Base-by-base conservation (phyloP, 2,888 invertebrate genomes). In the Athalia circularis region DNA sequence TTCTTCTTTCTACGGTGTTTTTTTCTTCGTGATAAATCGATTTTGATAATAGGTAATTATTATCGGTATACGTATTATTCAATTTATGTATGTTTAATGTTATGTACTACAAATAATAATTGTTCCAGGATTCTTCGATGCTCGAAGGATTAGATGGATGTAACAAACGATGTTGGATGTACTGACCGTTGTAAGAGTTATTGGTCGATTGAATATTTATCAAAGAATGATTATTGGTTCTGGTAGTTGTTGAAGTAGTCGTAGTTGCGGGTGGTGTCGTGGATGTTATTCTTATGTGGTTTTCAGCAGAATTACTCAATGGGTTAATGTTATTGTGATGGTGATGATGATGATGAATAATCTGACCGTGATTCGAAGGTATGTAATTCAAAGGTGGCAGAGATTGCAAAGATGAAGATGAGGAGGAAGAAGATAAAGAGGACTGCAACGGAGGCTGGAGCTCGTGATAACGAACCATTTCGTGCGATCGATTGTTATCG, bases 331-430 rank as follows among this genome's bases (percentile, higher is more conserved):
- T 29, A 29, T 29, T 29, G 29, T 29, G 29, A 29, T 29, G 29
- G 29, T 29, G 29, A 62, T 65, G 65, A 4, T 80, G 80, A 75
- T 84, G 86, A 3, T 85, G 81, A 47, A 90, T 88, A 43, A 90
- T 80, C 84, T 92, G 92, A 45, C 91, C 88, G 81, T 92, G 90
- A 81, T 92, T 92, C 54, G 84, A 80, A 0, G 87, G 84, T 50
- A 90, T 85, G 82, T 88, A 89, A 77, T 89, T 89, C 29, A 89
- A 87, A 43, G 90, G 85, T 5, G 88, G 88, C 2, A 29, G 29
- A 29, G 29, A 29, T 29, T 29, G 29, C 29, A 29, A 2, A 29
- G 29, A 29, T 1, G 29, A 29, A 29, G 29, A 29, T 1, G 29
- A 29, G 29, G 29, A 29, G 29, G 29, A 29, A 29, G 29, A 29